phyloP scores from a whole-genome alignment of 2,113 vertebrate species.

The Tiliqua scincoides region DNA sequence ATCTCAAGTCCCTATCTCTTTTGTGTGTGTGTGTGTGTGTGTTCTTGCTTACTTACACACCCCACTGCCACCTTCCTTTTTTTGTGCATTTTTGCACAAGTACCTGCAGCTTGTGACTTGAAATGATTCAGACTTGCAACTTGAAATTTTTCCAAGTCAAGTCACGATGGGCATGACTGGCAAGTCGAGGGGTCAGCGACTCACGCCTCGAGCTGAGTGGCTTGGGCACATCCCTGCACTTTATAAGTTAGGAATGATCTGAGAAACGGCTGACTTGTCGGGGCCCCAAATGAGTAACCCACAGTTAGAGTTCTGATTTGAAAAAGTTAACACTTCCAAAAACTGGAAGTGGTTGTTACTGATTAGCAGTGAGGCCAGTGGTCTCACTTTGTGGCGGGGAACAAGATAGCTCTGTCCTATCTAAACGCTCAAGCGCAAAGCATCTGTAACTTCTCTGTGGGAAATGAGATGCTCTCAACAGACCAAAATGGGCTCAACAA shows the following conservation, averaged over 20 bases:
- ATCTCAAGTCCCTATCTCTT: too few relatives aligned
- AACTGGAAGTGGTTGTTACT: background rate
- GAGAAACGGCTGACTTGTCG: background rate
- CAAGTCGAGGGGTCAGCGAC: too few relatives aligned
- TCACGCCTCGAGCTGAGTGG: too few relatives aligned
- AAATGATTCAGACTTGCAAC: too few relatives aligned
- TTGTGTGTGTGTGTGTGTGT: too few relatives aligned
- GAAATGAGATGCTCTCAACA: background rate
- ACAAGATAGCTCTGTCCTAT: background rate
- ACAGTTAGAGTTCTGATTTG: background rate
- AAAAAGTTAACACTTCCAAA: background rate
- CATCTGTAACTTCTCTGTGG: background rate
- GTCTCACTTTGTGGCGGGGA: background rate
- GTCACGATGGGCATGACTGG: too few relatives aligned
- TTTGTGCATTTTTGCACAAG: too few relatives aligned
- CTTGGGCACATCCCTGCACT: too few relatives aligned
- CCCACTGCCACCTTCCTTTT: too few relatives aligned
- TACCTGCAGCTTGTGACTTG: too few relatives aligned
- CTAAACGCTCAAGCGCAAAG: background rate
- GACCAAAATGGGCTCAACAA: background rate
- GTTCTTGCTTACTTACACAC: too few relatives aligned
- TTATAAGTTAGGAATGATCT: background rate
- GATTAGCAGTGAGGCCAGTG: background rate
- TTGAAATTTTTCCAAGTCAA: too few relatives aligned
- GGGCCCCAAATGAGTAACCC: background rate